Conservation (phyloP, 2,113 vertebrate species). For the Peromyscus californicus region DNA sequence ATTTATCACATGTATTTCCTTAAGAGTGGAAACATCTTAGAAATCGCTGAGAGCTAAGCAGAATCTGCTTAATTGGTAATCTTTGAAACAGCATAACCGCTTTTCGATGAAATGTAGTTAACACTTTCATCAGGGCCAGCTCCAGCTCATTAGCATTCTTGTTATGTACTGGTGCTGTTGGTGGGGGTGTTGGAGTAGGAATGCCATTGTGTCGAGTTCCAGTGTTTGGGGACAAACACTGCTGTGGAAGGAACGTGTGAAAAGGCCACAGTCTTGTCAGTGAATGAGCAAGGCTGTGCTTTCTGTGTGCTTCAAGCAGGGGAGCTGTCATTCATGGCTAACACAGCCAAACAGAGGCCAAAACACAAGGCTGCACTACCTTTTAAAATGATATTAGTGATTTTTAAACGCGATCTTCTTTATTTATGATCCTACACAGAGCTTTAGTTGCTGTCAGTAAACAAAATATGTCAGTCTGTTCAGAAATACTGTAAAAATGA, state of each 20-base stretch:
- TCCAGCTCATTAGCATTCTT: conserved; percentile 91
- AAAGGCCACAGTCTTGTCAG: conserved; percentile 90
- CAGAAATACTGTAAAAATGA: conserved; percentile 64
- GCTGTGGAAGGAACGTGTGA: conserved; percentile 92
- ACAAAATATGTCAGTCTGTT: conserved; percentile 56
- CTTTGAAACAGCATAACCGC: conserved; percentile 74
- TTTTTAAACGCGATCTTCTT: conserved; percentile 86
- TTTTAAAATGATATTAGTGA: conserved; percentile 92
- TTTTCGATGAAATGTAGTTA: conserved; percentile 84
- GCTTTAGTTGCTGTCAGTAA: conserved; percentile 75
- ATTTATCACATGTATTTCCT: conserved; percentile 75
- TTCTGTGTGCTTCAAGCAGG: conserved; percentile 91
- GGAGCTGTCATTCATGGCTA: conserved; percentile 91
- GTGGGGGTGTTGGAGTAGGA: conserved; percentile 90
- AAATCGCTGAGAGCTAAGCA: conserved; percentile 77
- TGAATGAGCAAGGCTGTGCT: conserved; percentile 93
- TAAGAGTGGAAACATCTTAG: conserved; percentile 69
- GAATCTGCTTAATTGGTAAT: conserved; percentile 80
- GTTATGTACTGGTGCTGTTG: conserved; percentile 87
- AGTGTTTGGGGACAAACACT: conserved; percentile 96
- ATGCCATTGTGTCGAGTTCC: conserved; percentile 91
- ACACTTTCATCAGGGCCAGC: conserved; percentile 85
- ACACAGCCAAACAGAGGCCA: conserved; percentile 89
- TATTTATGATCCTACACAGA: conserved; percentile 75
- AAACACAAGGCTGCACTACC: conserved; percentile 89